A percentile compares a stretch with the other conserved stretches of the same genome.
Evolutionary conservation across 2,888 invertebrate genomes (phyloP).

Genomic region (Ormyrus rosae): DNA sequence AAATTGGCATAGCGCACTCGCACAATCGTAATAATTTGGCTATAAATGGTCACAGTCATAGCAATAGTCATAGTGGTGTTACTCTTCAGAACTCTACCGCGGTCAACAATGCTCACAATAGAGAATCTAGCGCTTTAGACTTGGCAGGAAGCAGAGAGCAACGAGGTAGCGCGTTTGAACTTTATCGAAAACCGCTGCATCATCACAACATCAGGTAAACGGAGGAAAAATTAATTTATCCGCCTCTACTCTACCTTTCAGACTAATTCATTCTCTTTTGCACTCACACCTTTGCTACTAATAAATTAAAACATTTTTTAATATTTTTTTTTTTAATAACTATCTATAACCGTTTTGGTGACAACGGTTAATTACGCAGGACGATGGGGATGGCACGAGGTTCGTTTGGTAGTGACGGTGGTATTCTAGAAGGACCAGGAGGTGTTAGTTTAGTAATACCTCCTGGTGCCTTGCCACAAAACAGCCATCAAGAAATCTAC

Average conservation of each 20-base stretch:
- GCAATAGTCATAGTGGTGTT: constrained; percentile 63
- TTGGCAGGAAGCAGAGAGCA: constrained; percentile 93
- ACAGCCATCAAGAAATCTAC: constrained; percentile 93
- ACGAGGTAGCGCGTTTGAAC: constrained; percentile 95
- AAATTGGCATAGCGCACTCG: constrained; percentile 68
- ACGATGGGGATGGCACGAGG: constrained; percentile 73
- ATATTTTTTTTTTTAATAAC: constrained; percentile 9
- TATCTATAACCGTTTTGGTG: constrained; percentile 67
- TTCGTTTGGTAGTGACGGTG: constrained; percentile 87
- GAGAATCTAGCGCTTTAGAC: constrained; percentile 78
- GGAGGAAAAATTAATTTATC: no score
- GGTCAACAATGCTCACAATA: constrained; percentile 68
- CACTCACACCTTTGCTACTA: no score
- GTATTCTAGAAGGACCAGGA: constrained; percentile 89
- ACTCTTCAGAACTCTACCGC: constrained; percentile 63
- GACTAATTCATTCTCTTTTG: no score
- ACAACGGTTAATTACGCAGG: constrained; percentile 48
- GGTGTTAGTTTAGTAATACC: constrained; percentile 94
- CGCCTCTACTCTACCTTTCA: no score
- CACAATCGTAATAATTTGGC: constrained; percentile 69
- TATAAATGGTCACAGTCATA: constrained; percentile 70
- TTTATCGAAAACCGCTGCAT: constrained; percentile 92
- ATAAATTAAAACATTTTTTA: background rate
- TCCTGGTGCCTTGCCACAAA: constrained; percentile 89
- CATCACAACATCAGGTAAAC: constrained; percentile 88